Conservation (phyloP, 2,888 invertebrate genomes). For the Drosophila hamatofila region DNA sequence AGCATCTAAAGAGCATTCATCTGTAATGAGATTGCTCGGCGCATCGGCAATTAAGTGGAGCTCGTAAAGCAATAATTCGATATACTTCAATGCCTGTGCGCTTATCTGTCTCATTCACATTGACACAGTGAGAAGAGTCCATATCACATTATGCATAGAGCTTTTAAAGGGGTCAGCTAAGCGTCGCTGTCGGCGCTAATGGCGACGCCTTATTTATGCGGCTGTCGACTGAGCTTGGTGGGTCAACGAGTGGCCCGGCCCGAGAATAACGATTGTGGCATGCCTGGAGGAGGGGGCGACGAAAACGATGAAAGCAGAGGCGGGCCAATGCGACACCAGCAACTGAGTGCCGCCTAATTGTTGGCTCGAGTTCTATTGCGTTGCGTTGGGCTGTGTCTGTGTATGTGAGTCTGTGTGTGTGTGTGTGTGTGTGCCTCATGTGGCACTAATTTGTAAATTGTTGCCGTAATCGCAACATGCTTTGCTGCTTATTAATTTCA, state of each 20-base stretch:
- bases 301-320: background rate
- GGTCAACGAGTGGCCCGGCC: constrained; percentile 43
- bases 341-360: constrained; percentile 62
- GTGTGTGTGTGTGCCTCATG: constrained; percentile 66
- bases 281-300: background rate
- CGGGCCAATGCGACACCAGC: constrained; percentile 34
- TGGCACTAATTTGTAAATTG: constrained; percentile 80
- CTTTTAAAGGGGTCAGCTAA: constrained; percentile 61
- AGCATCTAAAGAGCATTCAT: background rate
- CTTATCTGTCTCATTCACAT: background rate
- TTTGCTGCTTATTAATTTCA: constrained; percentile 75
- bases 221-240: constrained; percentile 49
- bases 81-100: background rate
- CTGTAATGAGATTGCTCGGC: constrained; percentile 2
- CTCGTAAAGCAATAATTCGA: background rate
- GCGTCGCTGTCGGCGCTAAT: constrained; percentile 65
- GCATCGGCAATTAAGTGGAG: background rate
- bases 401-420: too few relatives aligned
- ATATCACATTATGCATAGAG: constrained; percentile 9
- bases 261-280: constrained; percentile 18
- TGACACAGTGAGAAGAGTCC: constrained; percentile 13
- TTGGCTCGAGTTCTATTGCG: constrained; percentile 38
- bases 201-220: constrained; percentile 65
- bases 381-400: background rate
- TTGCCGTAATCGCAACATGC: constrained; percentile 77